These are phyloP conservation scores for Siphamia tubifer DNA, from an alignment of 2,113 vertebrate species.

Conservation along the genomic window DNA sequence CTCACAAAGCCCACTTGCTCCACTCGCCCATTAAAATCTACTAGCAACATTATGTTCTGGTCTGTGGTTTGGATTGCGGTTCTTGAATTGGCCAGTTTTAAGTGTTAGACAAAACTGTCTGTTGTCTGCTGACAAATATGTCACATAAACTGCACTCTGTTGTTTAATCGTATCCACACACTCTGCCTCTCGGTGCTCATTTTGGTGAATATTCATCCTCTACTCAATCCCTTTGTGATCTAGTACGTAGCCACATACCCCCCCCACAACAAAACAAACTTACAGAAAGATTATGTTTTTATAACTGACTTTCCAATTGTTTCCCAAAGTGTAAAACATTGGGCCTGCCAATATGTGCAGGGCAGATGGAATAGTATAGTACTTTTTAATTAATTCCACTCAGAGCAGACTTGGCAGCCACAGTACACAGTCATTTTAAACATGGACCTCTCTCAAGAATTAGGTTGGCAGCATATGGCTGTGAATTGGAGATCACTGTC, in stretches of 20 bases:
- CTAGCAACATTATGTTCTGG: background rate
- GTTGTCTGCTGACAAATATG: background rate
- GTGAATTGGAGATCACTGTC: constrained; percentile 31
- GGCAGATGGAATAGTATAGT: constrained; percentile 48
- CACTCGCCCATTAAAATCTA: background rate
- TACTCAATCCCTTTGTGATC: background rate
- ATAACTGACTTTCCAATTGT: constrained; percentile 13
- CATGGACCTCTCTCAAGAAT: constrained; percentile 45
- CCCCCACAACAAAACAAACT: too few species aligned
- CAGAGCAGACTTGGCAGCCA: constrained; percentile 46
- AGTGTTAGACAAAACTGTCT: background rate
- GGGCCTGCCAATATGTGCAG: constrained; percentile 1
- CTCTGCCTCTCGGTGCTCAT: background rate
- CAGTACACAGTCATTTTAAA: constrained; percentile 36
- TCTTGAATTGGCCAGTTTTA: background rate
- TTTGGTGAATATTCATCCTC: background rate
- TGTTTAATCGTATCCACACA: background rate
- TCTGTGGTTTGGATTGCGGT: background rate
- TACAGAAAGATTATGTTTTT: background rate
- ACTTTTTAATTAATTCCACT: constrained; percentile 59
- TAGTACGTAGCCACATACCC: background rate
- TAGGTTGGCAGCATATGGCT: constrained; percentile 52
- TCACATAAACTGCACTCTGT: background rate
- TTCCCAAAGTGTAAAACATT: background rate
- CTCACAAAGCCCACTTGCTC: background rate